Evolutionary conservation across 2,797 vertebrate genomes (phyloP), one percentile per base, ranked within the genome.

Genomic region (Platalea minor): DNA sequence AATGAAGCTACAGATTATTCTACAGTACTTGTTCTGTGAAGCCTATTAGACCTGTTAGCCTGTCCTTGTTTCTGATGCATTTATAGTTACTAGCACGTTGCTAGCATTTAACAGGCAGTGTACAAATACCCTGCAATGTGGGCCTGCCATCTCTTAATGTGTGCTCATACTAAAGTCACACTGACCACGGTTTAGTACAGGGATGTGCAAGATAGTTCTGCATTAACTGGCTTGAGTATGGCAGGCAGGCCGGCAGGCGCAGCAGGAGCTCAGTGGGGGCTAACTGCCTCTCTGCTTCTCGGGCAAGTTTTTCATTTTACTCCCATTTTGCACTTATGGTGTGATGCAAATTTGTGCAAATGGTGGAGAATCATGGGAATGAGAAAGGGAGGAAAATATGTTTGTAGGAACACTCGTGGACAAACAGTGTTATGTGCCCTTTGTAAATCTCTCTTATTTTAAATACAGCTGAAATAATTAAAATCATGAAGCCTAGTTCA

Each of bases 201-300:
- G 21, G 26, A 8, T 48, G 7, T 33, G 80, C 70, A 60, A 77
- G 56, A 19, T 5, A 67, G 33, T 60, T 80, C 63, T 59, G 18
- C 0, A 0, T 68, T 94, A 33, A 19, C 5, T 3, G 61, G 57
- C 23, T 9, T 63, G 39, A 64, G 50, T 31, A 5, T 5, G n/a
- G 56, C 56, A 68, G 70, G 21, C 85, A 81, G 70, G 21, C 85
- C 75, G 33, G 82, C 89, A 54, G 37, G 33, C 0, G 0, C 72
- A 77, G 87, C 81, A 78, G 85, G n/a, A 72, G n/a, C 85, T 80
- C 50, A 43, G 29, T 57, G 50, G 18, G 48, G 19, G 11, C 81
- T 77, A 31, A 57, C 50, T 91, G 85, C 53, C 64, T 26, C 23
- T 84, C 50, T 88, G 57, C 50, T 93, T 65, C 82, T 65, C 46